Evolutionary conservation across 2,797 vertebrate genomes (phyloP), one percentile per base, ranked within the genome.

Genomic region (Gymnodraco acuticeps): DNA sequence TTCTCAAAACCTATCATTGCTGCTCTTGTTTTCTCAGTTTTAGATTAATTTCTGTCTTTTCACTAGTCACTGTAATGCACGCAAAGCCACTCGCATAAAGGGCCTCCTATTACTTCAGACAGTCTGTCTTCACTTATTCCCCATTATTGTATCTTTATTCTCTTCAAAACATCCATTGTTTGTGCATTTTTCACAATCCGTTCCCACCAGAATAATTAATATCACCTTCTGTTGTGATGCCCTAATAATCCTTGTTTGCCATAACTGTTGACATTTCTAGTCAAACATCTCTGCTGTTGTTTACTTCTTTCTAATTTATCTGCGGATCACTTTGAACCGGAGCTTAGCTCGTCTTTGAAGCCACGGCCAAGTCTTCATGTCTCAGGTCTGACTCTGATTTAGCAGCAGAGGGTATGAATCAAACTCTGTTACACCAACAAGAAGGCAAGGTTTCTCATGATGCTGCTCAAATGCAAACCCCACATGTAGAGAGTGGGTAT

Each of bases 321-420:
- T 65, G 72, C 2, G 55, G 81, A 52, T 76, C 62, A 83, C 86
- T 82, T 84, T 76, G 78, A 86, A 83, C 78, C 78, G 38, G 72
- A 80, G 55, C 68, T 77, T 33, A 80, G 70, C 73, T 75, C 0
- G 55, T 60, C 87, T 89, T 90, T 91, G 87, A 90, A 89, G 84
- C 81, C 88, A 89, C 89, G 80, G 84, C 81, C 88, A 89, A 90
- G 80, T 81, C 63, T 87, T 84, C 82, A 84, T 82, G 78, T 88
- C 77, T 66, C 52, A 74, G 77, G 74, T 86, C 88, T 90, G 89
- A 89, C 78, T 88, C 74, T 87, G 73, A 89, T 93, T 89, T 84
- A 87, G 72, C 72, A 69, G 68, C 77, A 55, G 56, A 82, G 65
- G 41, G 31, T 83, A 70, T 83, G 77, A 81, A 84, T 87, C 75